Conservation (phyloP, 2,888 invertebrate species). For the Neoaliturus tenellus region DNA sequence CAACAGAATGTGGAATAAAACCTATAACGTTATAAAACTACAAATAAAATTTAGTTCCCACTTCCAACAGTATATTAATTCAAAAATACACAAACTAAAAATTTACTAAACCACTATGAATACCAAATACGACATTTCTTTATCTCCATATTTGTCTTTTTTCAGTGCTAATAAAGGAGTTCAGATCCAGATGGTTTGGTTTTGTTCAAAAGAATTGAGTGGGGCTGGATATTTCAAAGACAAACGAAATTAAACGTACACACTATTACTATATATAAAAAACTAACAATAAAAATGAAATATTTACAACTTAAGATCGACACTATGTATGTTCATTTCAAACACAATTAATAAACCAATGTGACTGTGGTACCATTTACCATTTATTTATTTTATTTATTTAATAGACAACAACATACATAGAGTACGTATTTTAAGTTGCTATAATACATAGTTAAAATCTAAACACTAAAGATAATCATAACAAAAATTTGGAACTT, state of each 20-base stretch:
- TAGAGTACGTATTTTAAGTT: too few species aligned
- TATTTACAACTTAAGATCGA: too few species aligned
- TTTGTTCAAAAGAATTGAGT: not conserved
- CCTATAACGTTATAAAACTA: not conserved
- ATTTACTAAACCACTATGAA: not conserved
- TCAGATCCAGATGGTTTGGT: not conserved
- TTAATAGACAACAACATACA: too few species aligned
- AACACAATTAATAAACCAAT: too few species aligned
- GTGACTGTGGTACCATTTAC: too few species aligned
- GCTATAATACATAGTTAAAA: too few species aligned
- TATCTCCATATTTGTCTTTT: too few species aligned
- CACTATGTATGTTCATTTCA: too few species aligned
- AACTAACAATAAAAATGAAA: too few species aligned
- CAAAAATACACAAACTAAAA: not conserved
- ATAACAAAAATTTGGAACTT: too few species aligned
- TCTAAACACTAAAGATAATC: too few species aligned
- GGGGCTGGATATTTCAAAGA: not conserved
- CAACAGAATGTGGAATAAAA: not conserved
- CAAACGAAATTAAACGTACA: constrained; percentile 29
- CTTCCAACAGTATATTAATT: not conserved
- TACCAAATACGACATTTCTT: not conserved
- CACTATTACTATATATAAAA: constrained; percentile 55
- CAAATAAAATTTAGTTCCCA: not conserved
- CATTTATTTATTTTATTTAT: too few species aligned
- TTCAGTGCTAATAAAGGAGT: not conserved